phyloP scores from a whole-genome alignment of 2,797 vertebrate genomes.

The Decapterus maruadsi region DNA sequence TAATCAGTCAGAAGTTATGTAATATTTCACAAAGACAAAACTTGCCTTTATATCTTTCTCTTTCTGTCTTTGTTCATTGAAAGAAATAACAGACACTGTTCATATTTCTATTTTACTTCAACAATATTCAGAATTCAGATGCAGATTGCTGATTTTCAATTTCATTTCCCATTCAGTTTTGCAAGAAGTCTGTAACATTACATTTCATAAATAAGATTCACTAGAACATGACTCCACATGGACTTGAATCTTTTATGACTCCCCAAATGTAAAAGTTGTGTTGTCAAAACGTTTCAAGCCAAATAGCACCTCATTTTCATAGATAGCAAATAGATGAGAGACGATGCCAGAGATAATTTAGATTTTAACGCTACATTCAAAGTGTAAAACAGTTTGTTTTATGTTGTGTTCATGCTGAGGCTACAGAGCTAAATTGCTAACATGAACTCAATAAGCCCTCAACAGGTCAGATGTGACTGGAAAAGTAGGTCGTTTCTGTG shows the following conservation, averaged over 20 bases:
- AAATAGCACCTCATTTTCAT: not conserved
- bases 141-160: too few relatives aligned
- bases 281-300: not conserved
- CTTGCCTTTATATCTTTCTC: not conserved
- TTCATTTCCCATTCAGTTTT: too few relatives aligned
- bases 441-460: not conserved
- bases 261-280: not conserved
- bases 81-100: not conserved
- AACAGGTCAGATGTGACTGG: not conserved
- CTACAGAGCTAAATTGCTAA: not conserved
- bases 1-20: conserved; percentile 6
- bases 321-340: not conserved
- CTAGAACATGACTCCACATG: not conserved
- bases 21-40: not conserved
- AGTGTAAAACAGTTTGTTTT: not conserved
- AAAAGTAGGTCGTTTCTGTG: conserved; percentile 11
- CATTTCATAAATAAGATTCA: not conserved
- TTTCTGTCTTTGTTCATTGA: not conserved
- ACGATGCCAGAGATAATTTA: not conserved
- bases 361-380: not conserved
- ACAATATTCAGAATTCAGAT: too few relatives aligned
- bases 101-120: not conserved
- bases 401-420: not conserved
- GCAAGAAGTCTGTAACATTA: too few relatives aligned
- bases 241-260: not conserved